Base-by-base conservation (phyloP, 2,797 vertebrate species). In the Protosalanx chinensis region DNA sequence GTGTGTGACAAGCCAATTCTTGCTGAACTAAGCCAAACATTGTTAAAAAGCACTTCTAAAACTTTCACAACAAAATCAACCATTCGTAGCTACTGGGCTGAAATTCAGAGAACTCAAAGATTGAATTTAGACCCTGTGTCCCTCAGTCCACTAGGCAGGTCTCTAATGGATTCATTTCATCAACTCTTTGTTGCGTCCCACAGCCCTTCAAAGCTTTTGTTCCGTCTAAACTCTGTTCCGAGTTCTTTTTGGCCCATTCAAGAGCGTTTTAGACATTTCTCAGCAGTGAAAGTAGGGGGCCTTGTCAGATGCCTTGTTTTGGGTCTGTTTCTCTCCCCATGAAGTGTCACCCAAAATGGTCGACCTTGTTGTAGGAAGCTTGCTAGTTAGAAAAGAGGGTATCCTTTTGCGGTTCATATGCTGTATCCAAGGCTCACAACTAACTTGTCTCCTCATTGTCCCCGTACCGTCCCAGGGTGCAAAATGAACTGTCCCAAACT, bases 261-360 rank as follows among this genome's bases (percentile, higher is more conserved):
- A 89, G 89, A 92, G 89, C 60, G 56, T 91, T 88, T 91, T 91
- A 87, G 90, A 90, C 82, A 79, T 84, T 71, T 87, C 82, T 85
- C 10, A 80, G 85, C 41, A 61, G 74, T 86, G 88, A 86, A 88
- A 90, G 88, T 85, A 82, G 84, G 30, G 84, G 78, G 85, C 90
- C 91, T 93, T 93, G 93, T 93, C 83, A 80, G 83, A 0, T 59
- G 80, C 82, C 89, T 91, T 92, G 91, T 93, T 87, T 46, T 80
- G 87, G 87, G 70, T 76, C 84, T 72, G 88, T 86, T 2, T 89
- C 87, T 91, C 92, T 91, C 89, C 90, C 91, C 88, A 90, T 88
- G 91, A 91, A 93, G 92, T 91, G 91, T 93, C 91, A 93, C 84
- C 78, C 51, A 10, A 88, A 85, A 84, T 88, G 87, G 90, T 84